A percentile compares a stretch with the other conserved stretches of the same genome.
phyloP scores from a whole-genome alignment of 2,797 vertebrate species.

The Ctenosaura bakeri region DNA sequence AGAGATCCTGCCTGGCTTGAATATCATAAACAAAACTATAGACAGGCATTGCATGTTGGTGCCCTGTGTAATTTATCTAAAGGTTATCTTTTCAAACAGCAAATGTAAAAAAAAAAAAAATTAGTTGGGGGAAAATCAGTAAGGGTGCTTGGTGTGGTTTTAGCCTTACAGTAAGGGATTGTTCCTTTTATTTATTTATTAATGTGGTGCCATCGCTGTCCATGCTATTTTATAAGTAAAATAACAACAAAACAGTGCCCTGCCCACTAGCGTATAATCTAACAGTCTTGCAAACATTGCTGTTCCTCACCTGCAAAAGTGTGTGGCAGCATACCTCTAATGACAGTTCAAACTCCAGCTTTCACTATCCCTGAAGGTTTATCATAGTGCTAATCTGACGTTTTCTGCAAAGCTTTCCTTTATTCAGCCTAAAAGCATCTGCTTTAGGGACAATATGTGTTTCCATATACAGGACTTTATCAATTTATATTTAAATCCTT shows the following conservation, averaged over 20 bases:
- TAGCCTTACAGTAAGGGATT: background rate
- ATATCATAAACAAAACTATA: background rate
- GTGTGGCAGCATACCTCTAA: too few species aligned
- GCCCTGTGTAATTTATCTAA: background rate
- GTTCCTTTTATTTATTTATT: too few species aligned
- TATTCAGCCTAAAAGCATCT: background rate
- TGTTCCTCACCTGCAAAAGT: background rate
- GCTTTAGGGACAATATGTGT: background rate
- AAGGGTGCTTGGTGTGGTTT: background rate
- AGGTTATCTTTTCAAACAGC: background rate
- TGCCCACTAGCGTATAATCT: too few species aligned
- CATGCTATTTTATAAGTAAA: too few species aligned
- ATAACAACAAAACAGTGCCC: too few species aligned
- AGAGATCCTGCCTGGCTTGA: background rate
- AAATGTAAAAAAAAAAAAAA: background rate
- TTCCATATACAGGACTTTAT: too few species aligned
- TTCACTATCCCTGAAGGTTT: background rate
- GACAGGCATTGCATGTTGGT: background rate
- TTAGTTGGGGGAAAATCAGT: background rate
- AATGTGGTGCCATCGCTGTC: too few species aligned
- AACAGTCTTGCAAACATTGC: background rate
- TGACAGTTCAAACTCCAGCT: background rate
- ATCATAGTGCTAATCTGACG: background rate
- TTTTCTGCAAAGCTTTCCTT: background rate
- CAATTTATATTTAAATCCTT: conserved; percentile 12